phyloP scores from a whole-genome alignment of 2,888 invertebrate genomes.

The Incurvaria masculella region DNA sequence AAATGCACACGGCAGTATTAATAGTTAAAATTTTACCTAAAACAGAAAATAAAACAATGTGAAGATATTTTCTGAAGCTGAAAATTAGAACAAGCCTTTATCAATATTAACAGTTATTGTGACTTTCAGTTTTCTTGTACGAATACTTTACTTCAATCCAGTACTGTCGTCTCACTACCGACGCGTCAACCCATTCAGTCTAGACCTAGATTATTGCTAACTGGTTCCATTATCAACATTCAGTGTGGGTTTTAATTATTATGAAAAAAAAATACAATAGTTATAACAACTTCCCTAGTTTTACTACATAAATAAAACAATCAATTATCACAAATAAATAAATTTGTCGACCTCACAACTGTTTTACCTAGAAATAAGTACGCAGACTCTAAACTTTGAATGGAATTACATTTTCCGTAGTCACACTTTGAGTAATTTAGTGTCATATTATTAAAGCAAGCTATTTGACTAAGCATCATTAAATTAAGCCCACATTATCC shows the following conservation, averaged over 20 bases:
- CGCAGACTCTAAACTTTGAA: too few species aligned
- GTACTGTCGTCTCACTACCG: too few species aligned
- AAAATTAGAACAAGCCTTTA: too few species aligned
- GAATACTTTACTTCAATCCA: too few species aligned
- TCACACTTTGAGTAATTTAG: background rate
- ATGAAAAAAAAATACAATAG: background rate
- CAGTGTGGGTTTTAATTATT: background rate
- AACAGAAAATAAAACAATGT: too few species aligned
- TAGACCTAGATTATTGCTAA: background rate
- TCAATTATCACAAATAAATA: background rate
- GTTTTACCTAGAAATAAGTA: too few species aligned
- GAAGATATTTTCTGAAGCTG: too few species aligned
- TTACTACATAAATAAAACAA: background rate
- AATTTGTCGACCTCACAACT: too few species aligned
- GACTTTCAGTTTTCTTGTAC: too few species aligned
- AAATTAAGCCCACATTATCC: background rate
- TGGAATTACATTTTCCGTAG: background rate
- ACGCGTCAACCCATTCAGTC: background rate
- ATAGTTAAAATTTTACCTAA: too few species aligned
- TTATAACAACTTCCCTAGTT: background rate
- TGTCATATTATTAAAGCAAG: background rate
- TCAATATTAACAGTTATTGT: too few species aligned
- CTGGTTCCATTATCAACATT: background rate
- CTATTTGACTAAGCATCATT: background rate
- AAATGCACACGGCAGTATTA: too few species aligned